A percentile compares a stretch with the other conserved stretches of the same genome.
phyloP scores from a whole-genome alignment of 2,888 invertebrate species.

The Bellardia bayeri region DNA sequence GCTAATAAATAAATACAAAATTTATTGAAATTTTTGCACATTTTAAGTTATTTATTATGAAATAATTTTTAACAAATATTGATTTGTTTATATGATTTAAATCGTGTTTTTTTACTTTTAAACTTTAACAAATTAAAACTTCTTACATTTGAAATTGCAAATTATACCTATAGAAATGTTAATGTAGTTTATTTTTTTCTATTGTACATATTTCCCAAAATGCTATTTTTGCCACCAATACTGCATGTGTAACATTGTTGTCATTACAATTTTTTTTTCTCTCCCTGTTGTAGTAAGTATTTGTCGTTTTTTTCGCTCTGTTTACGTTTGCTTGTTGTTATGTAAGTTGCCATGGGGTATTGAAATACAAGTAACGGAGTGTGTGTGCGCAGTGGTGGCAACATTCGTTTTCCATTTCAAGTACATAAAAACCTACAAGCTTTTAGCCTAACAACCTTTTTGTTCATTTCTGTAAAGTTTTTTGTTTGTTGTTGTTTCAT shows the following conservation, averaged over 20 bases:
- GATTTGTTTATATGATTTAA: no score
- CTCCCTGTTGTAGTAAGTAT: background rate
- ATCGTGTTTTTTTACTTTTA: no score
- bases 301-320: background rate
- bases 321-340: constrained; percentile 7
- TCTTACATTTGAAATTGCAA: no score
- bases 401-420: background rate
- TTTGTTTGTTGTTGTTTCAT: background rate
- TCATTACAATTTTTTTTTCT: background rate
- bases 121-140: no score
- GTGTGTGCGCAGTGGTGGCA: constrained; percentile 11
- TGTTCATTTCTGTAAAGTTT: background rate
- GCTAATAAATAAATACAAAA: no score
- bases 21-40: no score
- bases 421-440: constrained; percentile 12
- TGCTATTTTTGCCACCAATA: background rate
- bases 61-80: no score
- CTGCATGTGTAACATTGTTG: background rate
- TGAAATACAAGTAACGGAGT: background rate
- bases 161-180: no score
- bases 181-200: no score
- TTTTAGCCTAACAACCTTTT: constrained; percentile 15
- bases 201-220: background rate
- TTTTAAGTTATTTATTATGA: no score
- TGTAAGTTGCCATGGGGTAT: constrained; percentile 22